Evolutionary conservation across 2,797 vertebrate species (phyloP).

Genomic region (Enteromius anoplus): DNA sequence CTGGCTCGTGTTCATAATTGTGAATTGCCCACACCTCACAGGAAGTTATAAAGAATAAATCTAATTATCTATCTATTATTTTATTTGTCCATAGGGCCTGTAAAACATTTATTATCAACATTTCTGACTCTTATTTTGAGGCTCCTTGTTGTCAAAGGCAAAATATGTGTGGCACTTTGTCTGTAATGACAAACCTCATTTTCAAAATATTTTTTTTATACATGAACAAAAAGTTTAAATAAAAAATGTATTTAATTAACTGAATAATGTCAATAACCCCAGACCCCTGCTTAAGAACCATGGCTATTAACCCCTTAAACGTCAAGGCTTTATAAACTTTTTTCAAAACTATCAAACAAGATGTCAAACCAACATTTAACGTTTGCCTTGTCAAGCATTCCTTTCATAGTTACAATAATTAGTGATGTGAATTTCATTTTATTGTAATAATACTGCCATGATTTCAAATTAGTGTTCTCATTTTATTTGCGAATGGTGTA

Average conservation of each 20-base stretch:
- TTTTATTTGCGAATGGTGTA: background rate
- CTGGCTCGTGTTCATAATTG: background rate
- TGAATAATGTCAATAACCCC: background rate
- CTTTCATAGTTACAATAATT: background rate
- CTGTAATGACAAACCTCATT: background rate
- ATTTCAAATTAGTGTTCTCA: background rate
- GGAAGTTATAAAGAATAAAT: background rate
- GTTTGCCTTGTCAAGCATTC: background rate
- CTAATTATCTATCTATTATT: background rate
- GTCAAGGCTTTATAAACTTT: background rate
- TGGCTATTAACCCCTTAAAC: background rate
- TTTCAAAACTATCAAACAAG: background rate
- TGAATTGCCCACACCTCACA: background rate
- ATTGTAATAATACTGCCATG: background rate
- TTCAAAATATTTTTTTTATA: background rate
- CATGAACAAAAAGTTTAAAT: background rate
- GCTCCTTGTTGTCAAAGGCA: background rate
- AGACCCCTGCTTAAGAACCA: background rate
- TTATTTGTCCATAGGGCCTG: background rate
- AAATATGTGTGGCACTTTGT: background rate
- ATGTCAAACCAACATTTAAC: background rate
- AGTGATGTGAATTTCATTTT: background rate
- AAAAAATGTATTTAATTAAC: background rate
- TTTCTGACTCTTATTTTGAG: background rate
- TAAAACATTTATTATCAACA: background rate